Evolutionary conservation across 2,888 invertebrate species (phyloP).

Genomic region (Graphium colonna): DNA sequence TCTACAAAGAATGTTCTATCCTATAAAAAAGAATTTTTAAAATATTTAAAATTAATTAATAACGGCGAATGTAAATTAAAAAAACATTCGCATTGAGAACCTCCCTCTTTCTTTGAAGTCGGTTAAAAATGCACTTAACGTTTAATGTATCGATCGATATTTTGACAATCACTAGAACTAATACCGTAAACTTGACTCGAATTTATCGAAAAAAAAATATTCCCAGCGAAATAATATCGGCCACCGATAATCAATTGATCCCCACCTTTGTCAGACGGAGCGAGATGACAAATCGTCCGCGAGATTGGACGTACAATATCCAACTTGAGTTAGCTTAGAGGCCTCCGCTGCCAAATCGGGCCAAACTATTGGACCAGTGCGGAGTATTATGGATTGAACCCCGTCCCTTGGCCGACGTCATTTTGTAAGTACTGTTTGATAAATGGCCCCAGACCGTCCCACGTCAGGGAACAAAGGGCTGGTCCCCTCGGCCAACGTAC

Average conservation of each 20-base stretch:
- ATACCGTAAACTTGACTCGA: too few species aligned
- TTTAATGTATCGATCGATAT: too few species aligned
- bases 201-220: neutral
- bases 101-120: too few species aligned
- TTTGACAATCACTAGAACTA: too few species aligned
- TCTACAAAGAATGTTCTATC: too few species aligned
- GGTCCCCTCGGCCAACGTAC: conserved; percentile 18
- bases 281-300: conserved; percentile 21
- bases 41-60: too few species aligned
- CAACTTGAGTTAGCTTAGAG: conserved; percentile 21
- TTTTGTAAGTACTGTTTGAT: conserved; percentile 24
- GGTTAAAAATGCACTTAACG: too few species aligned
- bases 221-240: neutral
- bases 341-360: conserved; percentile 17
- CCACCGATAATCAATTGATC: conserved; percentile 9
- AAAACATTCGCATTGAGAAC: too few species aligned
- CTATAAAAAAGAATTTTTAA: too few species aligned
- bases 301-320: conserved; percentile 12
- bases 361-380: conserved; percentile 18
- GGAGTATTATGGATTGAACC: conserved; percentile 22
- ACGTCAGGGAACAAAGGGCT: conserved; percentile 21
- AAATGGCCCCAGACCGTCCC: conserved; percentile 20
- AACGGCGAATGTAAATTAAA: too few species aligned
- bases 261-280: conserved; percentile 15
- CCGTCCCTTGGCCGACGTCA: conserved; percentile 21